Base-by-base conservation (phyloP, 2,888 invertebrate species). In the Drosophila nr. perissopoda region DNA sequence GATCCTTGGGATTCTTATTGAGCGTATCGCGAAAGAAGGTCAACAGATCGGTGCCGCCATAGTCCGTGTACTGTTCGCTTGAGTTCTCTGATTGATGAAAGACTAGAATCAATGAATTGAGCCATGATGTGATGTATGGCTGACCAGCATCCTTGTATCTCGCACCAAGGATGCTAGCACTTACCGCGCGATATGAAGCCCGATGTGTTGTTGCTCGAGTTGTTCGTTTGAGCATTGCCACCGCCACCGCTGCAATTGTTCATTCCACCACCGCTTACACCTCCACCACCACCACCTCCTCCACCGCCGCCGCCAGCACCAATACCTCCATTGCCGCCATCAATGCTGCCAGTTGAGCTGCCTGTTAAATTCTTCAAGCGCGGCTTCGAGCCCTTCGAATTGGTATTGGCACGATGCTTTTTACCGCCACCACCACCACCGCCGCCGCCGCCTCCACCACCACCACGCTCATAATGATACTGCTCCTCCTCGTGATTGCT, bases 21-120 rank as follows among this genome's bases (percentile, higher is more conserved):
- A 99, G 94, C 0, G 98, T 98, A 79, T 97, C 97, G 72, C 96
- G 96, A 74, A 99, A 97, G 93, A 99, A 99, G 76, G 95, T 95
- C 79, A 97, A 96, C 76, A 99, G 94, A 92, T 99, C 98, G 4
- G 96, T 95, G 46, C 97, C 97, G 62, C 92, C 93, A 60, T 95
- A 95, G 92, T 97, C 97, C 33, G 95, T 95, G 89, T 95, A 95
- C 92, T 95, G 94, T 91, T 97, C 96, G 72, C 95, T 95, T 92
- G 96, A 96, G 91, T 95, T 96, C 93, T 96, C 96, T 96, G 93
- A 88, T 90, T 91, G 89, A 74, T 90, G 91, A 89, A 91, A 92
- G 76, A 92, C 89, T 91, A 89, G 81, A 88, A 85, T 88, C 82
- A 86, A 88, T 88, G 58, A 81, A 67, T 63, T 65, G 77, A 72